Base-by-base conservation (phyloP, 1,140 invertebrate species). In the Pseudomyrmex gracilis region DNA sequence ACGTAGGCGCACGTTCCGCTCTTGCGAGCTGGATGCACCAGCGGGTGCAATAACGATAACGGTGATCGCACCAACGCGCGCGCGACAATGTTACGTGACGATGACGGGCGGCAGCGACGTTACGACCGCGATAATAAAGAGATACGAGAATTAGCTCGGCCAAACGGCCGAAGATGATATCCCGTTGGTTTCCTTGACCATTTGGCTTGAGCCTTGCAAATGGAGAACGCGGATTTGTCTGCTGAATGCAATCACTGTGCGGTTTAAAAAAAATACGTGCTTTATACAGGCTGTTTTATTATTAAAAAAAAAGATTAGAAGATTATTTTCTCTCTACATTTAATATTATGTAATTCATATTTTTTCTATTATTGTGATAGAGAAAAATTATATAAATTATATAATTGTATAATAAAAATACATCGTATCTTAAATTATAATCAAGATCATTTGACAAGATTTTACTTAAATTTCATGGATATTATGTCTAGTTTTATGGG, bases 31-130 rank as follows among this genome's bases (percentile, higher is more conserved):
- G 73, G 82, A 77, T 83, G 82, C 82, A 83, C 22, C 51, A n/a
- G 24, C 73, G 63, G 61, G 64, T 67, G 73, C 82, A 83, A 83
- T 83, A 83, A 83, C 82, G 74, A 83, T 83, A 83, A 83, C 73
- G 47, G 17, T 63, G 82, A 83, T 83, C 45, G 82, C 24, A 49
- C 43, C 55, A 67, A 83, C 53, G 61, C 22, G 9, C 82, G 43
- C 82, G 51, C 63, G 61, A 67, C 76, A 58, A 49, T 24, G 73
- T 80, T 80, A 70, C 66, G 61, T 58, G 63, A 83, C 60, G 63
- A 77, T 83, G 82, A 83, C 73, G 20, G 66, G 66, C 61, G 22
- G 24, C 61, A 10, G 22, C 73, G 58, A 43, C 51, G 61, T 78
- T 67, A 83, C 47, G 55, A 49, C 24, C 22, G 22, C 63, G 82